Percentiles rank a stretch among this genome's conserved stretches.
Conservation (phyloP, 2,113 vertebrate genomes). For the Malurus elegans region DNA sequence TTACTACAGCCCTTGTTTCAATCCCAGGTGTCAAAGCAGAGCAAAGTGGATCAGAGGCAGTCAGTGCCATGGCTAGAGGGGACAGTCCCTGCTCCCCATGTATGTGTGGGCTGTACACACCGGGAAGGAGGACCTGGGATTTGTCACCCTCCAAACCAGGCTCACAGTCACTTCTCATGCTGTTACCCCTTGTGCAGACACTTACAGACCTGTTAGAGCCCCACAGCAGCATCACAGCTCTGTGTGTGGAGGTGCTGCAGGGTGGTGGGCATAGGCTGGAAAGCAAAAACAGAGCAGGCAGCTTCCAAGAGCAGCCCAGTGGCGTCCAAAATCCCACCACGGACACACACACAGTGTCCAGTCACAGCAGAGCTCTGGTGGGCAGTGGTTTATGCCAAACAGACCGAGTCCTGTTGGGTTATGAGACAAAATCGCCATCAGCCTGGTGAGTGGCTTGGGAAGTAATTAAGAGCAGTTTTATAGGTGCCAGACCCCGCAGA, state of each 20-base stretch:
- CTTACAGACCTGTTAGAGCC: background rate
- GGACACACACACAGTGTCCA: rapidly evolving
- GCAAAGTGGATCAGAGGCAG: background rate
- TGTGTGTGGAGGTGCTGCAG: background rate
- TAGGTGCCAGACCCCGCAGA: constrained; percentile 22
- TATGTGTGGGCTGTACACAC: background rate
- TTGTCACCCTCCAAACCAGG: background rate
- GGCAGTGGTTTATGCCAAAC: background rate
- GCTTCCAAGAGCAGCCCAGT: background rate
- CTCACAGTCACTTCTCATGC: background rate
- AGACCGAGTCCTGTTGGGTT: background rate
- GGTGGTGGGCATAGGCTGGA: background rate
- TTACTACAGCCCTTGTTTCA: background rate
- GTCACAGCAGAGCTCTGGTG: background rate
- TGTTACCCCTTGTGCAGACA: rapidly evolving
- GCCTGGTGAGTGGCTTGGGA: background rate
- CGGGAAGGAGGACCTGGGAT: background rate
- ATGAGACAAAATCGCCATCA: background rate
- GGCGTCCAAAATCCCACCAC: background rate
- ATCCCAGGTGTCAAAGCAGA: background rate
- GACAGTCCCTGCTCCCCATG: background rate
- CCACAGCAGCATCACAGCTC: background rate
- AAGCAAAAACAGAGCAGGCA: rapidly evolving
- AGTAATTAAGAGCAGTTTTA: constrained; percentile 57
- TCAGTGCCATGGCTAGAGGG: background rate